Base-by-base conservation (phyloP, 2,888 invertebrate genomes). In the Tribolium freemani region DNA sequence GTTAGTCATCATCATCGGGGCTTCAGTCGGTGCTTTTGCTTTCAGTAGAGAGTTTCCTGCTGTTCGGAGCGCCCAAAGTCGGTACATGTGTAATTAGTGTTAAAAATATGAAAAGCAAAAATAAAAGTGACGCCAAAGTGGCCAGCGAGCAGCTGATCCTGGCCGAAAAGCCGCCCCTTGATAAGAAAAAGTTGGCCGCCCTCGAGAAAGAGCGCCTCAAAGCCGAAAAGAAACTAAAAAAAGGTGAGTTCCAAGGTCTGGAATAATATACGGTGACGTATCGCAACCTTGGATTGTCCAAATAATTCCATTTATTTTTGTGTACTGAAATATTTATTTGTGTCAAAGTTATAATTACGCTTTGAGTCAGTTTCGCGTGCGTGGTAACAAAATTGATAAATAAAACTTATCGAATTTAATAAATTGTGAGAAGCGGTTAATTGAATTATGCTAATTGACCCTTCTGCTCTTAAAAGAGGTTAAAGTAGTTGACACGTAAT, bases 141-240 rank as follows among this genome's bases (percentile, higher is more conserved):
- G 80, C 80, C 16, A 80, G 81, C 73, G 88, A 88, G 81, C 88
- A 89, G 77, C 88, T 90, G 82, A 90, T 90, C 71, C 83, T 90
- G 79, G 88, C 89, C 78, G 90, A 90, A 82, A 88, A 87, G 77
- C 88, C 88, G 79, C 89, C 89, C 50, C 79, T 88, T 76, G 89
- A 88, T 82, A 89, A 89, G 80, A 89, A 89, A 76, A 79, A 78
- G 70, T 51, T 79, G 56, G 75, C 75, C 0, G 88, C 88, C 81
- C 83, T 87, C 73, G 83, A 88, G 58, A 89, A 89, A 79, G 88
- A 89, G 80, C 87, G 88, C 80, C 84, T 88, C 80, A 87, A 87
- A 75, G 88, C 88, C 71, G 89, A 86, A 81, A 89, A 89, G 82
- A 88, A 88, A 61, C 84, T 87, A 70, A 89, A 89, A 78, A 89